Base-by-base conservation (phyloP, 2,797 vertebrate species). In the Ptychadena robeensis region DNA sequence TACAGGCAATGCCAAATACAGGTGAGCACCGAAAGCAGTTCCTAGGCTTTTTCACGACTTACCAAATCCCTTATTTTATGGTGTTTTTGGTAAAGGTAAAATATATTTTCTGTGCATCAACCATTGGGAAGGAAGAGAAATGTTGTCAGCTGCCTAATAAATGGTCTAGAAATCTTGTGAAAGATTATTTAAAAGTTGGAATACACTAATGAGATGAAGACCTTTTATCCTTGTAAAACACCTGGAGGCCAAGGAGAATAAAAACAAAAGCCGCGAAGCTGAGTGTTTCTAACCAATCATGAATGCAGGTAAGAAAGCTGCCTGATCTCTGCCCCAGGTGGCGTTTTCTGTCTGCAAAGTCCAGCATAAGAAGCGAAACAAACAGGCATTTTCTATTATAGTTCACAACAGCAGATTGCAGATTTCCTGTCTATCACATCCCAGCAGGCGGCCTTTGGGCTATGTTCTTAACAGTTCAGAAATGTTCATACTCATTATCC, bases 341-440 rank as follows among this genome's bases (percentile, higher is more conserved):
- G 80, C 66, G 72, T 86, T 88, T 86, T 40, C 80, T 83, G 82
- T 84, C 61, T 79, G 27, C 82, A 57, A 81, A 25, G 82, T 74
- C 44, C 85, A 82, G 79, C 81, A 48, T 88, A 85, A 90, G 82
- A 90, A 88, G 87, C 88, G 87, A 73, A 85, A 79, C 68, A 5
- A 88, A 86, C 84, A 79, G 70, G 32, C 28, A 22, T 12, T 34
- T 61, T 87, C 74, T 87, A 85, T 90, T 85, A 88, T 86, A 87
- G 76, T 48, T 83, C 73, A 86, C 81, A 83, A 88, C 61, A 86
- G 86, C 90, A 86, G 80, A n/a, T n/a, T 73, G 73, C 35, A 70
- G 65, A 76, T 87, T 87, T 89, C 85, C 85, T 81, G 78, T 85
- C 87, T 89, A 61, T 88, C 89, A 85, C 48, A 0, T 0, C 84